Evolutionary conservation across 1,140 invertebrate genomes (phyloP), one percentile per base, ranked within the genome.

Genomic region (Chelonus insularis): DNA sequence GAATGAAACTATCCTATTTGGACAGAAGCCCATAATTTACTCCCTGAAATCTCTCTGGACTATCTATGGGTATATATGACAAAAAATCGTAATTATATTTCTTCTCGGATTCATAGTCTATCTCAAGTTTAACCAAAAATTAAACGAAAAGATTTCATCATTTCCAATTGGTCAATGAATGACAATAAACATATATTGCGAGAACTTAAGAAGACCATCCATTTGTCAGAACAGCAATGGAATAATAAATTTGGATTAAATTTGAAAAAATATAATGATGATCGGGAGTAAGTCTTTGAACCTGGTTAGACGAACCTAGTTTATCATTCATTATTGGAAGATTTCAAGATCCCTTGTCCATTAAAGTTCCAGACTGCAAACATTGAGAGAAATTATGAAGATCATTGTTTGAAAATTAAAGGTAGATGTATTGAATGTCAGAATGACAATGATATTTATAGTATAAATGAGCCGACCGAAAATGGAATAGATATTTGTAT

Each of bases 321-420:
- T 21, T 56, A 60, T 12, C 23, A 48, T 12, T 8, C 32, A 8
- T 25, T 60, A 16, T 64, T 57, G 62, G 14, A 41, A n/a, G 4
- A 59, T 7, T 34, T 60, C 16, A 55, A 37, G 56, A 14, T 56
- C 23, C 62, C 57, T 11, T 60, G 62, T 32, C 34, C 57, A 3
- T 64, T 48, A 20, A 32, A 29, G 6, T 64, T 64, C 29, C 54
- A 57, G 34, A 48, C 45, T 29, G 50, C 62, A 9, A 59, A 60
- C 36, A 43, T 59, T 2, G 36, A 56, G 12, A n/a, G 37, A 2
- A 47, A 37, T 32, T 12, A 16, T 25, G 57, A 43, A 2, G 57
- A 54, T 7, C 60, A 50, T 5, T 64, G 48, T 18, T 16, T 64
- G 21, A 16, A 11, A 14, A 54, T 60, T 12, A 45, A 25, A 41